Evolutionary conservation across 2,113 vertebrate species (phyloP).

Genomic region (Notiomystis cincta): DNA sequence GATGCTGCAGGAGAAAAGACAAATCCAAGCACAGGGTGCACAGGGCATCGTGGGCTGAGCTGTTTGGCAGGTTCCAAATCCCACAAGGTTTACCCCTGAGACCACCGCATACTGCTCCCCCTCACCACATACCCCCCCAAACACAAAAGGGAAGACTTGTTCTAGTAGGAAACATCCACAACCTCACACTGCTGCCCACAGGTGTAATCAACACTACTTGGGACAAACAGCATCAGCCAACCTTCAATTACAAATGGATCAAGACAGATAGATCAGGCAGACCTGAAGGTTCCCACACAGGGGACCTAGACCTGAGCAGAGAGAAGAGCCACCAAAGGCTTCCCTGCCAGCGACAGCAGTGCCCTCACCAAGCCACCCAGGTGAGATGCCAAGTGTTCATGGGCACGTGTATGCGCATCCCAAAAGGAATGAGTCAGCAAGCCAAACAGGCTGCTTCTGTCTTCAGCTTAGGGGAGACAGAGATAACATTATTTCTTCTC

Average conservation of each 20-base stretch:
- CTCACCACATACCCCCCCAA: not conserved
- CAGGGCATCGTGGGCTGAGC: fast-evolving
- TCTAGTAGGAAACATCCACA: not conserved
- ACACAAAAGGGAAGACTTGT: not conserved
- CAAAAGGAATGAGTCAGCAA: not conserved
- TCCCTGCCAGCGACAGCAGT: fast-evolving
- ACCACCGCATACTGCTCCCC: too few relatives aligned
- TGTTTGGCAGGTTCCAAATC: not conserved
- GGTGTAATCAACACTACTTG: not conserved
- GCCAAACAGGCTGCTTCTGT: not conserved
- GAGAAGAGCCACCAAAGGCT: not conserved
- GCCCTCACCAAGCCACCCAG: not conserved
- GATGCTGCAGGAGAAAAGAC: not conserved
- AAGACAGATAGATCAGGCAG: fast-evolving
- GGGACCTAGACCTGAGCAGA: not conserved
- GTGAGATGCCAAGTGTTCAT: not conserved
- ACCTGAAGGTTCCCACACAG: fast-evolving
- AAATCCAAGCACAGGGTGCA: fast-evolving
- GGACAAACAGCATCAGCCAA: not conserved
- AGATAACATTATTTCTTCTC: not conserved
- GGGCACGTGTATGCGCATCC: fast-evolving
- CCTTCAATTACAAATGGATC: not conserved
- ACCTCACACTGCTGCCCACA: not conserved
- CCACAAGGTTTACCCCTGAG: not conserved
- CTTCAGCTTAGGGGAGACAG: not conserved